Conservation (phyloP, 1,140 invertebrate species). For the Meloidogyne floridensis region DNA sequence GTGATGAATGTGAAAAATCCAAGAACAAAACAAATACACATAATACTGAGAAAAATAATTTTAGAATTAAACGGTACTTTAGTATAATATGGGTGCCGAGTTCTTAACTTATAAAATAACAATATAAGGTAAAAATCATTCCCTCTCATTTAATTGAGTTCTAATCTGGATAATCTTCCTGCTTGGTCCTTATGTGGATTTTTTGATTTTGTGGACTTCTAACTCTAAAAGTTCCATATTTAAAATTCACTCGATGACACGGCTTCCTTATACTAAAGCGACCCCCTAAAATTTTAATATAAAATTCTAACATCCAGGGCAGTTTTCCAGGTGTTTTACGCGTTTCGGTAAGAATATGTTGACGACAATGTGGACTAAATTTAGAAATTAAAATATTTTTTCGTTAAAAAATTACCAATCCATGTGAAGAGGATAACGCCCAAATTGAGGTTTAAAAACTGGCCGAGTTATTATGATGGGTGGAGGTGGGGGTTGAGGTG, state of each 20-base stretch:
- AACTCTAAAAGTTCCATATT: no score
- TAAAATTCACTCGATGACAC: no score
- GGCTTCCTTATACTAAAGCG: no score
- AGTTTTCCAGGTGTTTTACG: background rate
- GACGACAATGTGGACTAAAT: background rate
- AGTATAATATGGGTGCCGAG: no score
- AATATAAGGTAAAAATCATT: no score
- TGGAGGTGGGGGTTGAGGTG: background rate
- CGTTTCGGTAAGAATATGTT: background rate
- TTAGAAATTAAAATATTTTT: background rate
- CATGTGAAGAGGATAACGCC: conserved; percentile 58
- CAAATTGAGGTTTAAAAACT: conserved; percentile 44
- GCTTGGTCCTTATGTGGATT: no score
- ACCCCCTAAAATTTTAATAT: background rate
- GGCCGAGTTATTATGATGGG: background rate
- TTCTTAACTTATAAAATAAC: no score
- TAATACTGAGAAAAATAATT: conserved; percentile 4
- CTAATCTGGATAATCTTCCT: no score
- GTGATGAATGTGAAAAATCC: conserved; percentile 54
- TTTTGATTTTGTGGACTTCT: no score
- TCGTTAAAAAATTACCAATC: conserved; percentile 47
- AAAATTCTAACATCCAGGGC: conserved; percentile 26
- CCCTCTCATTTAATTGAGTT: no score
- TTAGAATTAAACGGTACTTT: no score
- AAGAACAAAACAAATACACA: conserved; percentile 56